These are phyloP conservation scores for Ptyas mucosa DNA, from an alignment of 2,113 vertebrate species.

Conservation along the genomic window DNA sequence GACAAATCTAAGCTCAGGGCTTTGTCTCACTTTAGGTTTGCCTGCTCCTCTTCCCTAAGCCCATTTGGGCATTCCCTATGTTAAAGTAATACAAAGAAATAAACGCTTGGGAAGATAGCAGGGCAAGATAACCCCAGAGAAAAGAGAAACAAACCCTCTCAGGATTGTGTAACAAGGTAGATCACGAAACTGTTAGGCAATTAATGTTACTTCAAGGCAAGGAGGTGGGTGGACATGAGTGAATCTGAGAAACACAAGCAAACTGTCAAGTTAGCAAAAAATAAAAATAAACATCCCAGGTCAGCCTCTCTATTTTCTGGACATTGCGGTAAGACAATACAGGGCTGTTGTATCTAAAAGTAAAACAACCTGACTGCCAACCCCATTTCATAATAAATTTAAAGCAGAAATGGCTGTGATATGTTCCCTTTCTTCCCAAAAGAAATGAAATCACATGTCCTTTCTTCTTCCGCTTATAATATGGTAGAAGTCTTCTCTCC, in stretches of 20 bases:
- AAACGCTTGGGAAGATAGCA: neutral
- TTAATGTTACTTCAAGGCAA: neutral
- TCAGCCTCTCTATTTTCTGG: neutral
- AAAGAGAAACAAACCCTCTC: neutral
- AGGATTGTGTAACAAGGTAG: neutral
- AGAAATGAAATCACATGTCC: neutral
- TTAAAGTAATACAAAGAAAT: neutral
- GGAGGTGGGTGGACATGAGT: neutral
- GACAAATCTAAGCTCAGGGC: neutral
- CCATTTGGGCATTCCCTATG: neutral
- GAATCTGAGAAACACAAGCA: neutral
- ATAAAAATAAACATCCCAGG: neutral
- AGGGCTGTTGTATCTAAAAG: neutral
- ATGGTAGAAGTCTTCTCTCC: neutral
- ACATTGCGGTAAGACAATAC: neutral
- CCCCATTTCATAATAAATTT: neutral
- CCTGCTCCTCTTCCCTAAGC: neutral
- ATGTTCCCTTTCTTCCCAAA: neutral
- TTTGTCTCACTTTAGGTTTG: neutral
- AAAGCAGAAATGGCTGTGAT: neutral
- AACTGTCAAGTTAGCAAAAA: neutral
- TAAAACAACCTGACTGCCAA: neutral
- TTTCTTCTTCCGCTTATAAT: neutral
- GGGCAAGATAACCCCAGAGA: neutral
- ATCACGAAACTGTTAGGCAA: neutral